Percentiles rank a stretch among this genome's conserved stretches.
These are phyloP conservation scores for Percopsis omiscomaycus DNA, from an alignment of 2,797 vertebrate species.

Conservation along the genomic window DNA sequence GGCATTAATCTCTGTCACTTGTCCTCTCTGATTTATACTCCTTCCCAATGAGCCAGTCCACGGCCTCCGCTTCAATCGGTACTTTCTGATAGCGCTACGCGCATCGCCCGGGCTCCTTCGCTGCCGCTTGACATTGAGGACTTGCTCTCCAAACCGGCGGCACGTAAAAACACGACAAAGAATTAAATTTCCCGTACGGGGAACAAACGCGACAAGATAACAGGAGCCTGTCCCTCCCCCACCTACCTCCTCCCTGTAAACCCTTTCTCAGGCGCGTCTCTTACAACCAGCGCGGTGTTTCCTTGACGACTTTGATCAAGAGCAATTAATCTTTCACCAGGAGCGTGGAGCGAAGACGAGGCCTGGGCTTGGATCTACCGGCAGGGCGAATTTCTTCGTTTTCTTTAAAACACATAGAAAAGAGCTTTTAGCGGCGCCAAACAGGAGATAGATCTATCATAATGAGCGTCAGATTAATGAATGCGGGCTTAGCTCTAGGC, in stretches of 20 bases:
- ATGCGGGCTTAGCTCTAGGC: constrained; percentile 49
- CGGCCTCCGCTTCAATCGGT: constrained; percentile 67
- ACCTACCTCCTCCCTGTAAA: constrained; percentile 26
- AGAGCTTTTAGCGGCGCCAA: constrained; percentile 52
- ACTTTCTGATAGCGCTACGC: constrained; percentile 75
- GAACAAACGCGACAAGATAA: constrained; percentile 78
- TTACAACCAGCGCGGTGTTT: constrained; percentile 44
- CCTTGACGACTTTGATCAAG: constrained; percentile 68
- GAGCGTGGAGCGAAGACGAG: constrained; percentile 44
- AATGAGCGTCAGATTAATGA: constrained; percentile 64
- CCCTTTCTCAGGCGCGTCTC: constrained; percentile 57
- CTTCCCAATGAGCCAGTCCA: constrained; percentile 72
- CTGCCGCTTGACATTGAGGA: constrained; percentile 83
- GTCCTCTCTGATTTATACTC: constrained; percentile 84
- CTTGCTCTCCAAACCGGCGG: constrained; percentile 77
- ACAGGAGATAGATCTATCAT: constrained; percentile 37
- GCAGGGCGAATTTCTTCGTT: constrained; percentile 1
- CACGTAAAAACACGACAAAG: constrained; percentile 68
- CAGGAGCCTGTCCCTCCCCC: constrained; percentile 32
- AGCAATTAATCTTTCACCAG: constrained; percentile 72
- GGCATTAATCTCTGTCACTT: constrained; percentile 81
- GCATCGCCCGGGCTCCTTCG: constrained; percentile 72
- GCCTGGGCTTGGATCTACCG: constrained; percentile 29
- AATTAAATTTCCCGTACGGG: constrained; percentile 72
- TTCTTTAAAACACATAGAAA: constrained; percentile 52